Base-by-base conservation (phyloP, 2,888 invertebrate genomes). In the Mythimna ferrago region DNA sequence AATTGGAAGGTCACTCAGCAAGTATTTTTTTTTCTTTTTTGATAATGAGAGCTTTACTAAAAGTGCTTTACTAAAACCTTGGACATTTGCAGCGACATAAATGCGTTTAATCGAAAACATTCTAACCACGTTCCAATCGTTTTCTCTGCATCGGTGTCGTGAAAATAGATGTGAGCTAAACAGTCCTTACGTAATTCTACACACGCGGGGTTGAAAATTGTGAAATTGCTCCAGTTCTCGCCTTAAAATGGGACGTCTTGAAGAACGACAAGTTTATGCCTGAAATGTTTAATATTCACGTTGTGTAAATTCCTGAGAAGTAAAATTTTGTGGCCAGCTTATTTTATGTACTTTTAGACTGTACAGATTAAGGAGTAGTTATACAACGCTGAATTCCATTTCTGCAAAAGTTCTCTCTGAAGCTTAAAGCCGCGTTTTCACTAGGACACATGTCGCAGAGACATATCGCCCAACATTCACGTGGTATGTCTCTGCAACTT, bases 51-150 rank as follows among this genome's bases (percentile, higher is more conserved):
- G 51, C 6, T 51, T 51, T 48, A 16, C 5, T 48, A 5, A 48
- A 48, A 48, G 48, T 14, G 11, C 6, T n/a, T n/a, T n/a, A n/a
- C n/a, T 6, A 48, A 48, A 19, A 51, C 5, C 16, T 51, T 51
- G 2, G 5, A 14, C 11, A 44, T 44, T 51, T 51, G 4, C 6
- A 19, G 41, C 48, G 21, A 41, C 53, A 48, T 58, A 38, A 61
- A 73, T 75, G 71, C 58, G 16, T 75, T 66, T 64, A 48, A 66
- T 70, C 67, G 32, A 65, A 65, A 64, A 69, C 26, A 81, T 76
- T 78, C 64, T 62, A 19, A 68, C 53, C 78, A 83, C 81, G 76
- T 83, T 60, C 61, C 54, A 48, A 71, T 73, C 66, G 72, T 71
- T 71, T 74, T 61, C 53, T 72, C 64, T 80, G 73, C 73, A 73